Evolutionary conservation across 92 coral and sea anemone genomes (phyloP).

Genomic region (Pocillopora grandis): DNA sequence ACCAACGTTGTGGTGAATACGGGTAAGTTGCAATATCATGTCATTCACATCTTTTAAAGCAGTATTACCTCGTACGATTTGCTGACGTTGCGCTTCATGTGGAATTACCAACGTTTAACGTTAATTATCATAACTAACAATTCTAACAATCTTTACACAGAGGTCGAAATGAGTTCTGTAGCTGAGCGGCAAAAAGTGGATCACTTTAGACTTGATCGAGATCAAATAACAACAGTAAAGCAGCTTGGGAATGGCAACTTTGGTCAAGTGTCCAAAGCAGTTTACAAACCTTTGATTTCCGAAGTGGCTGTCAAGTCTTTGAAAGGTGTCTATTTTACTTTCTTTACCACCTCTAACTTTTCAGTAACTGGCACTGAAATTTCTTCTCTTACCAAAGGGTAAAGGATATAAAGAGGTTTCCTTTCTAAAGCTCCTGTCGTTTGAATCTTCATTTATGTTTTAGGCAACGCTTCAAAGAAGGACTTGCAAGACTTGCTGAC

Average conservation of each 20-base stretch:
- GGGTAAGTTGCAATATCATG: neutral
- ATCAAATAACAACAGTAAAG: constrained; percentile 38
- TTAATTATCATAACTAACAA: neutral
- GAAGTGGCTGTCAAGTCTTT: too few species aligned
- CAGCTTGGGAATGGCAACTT: constrained; percentile 71
- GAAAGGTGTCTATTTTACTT: neutral
- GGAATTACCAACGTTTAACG: neutral
- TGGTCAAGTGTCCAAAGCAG: constrained; percentile 71
- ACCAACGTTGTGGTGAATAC: neutral
- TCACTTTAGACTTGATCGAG: constrained; percentile 45
- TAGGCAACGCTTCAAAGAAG: constrained; percentile 10
- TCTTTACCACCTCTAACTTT: too few species aligned
- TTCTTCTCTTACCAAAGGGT: neutral
- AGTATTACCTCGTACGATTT: too few species aligned
- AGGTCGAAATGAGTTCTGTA: neutral
- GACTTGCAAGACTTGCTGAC: constrained; percentile 60
- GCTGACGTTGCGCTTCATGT: too few species aligned
- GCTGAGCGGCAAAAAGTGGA: neutral
- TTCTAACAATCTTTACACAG: too few species aligned
- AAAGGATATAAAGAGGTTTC: constrained; percentile 18
- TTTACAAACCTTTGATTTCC: too few species aligned
- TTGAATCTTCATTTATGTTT: neutral
- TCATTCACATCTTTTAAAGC: too few species aligned
- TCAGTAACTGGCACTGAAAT: too few species aligned
- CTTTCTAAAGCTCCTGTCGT: neutral